phyloP scores from a whole-genome alignment of 2,113 vertebrate species.

The Platysteira castanea region DNA sequence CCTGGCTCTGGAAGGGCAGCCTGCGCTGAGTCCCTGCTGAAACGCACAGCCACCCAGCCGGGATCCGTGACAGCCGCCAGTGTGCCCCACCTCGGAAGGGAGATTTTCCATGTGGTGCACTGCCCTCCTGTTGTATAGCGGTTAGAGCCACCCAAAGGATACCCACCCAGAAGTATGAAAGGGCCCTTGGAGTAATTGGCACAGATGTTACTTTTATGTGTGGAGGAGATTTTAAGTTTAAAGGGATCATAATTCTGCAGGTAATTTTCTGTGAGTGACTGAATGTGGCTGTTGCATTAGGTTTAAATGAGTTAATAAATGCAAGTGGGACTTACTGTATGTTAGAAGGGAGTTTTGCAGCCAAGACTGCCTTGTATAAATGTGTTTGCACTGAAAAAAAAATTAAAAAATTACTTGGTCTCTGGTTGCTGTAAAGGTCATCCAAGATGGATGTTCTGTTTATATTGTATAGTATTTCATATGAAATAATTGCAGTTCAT shows the following conservation, averaged over 20 bases:
- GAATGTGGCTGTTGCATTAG: conserved; percentile 82
- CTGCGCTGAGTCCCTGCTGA: background rate
- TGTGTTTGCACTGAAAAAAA: conserved; percentile 91
- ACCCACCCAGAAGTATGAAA: conserved; percentile 56
- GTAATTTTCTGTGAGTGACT: conserved; percentile 78
- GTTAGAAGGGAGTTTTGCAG: conserved; percentile 84
- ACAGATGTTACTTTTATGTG: conserved; percentile 61
- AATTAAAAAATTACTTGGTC: conserved; percentile 79
- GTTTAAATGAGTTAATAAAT: conserved; percentile 79
- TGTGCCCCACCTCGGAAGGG: background rate
- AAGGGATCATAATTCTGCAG: conserved; percentile 79
- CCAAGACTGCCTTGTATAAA: conserved; percentile 90
- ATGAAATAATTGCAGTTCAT: conserved; percentile 93
- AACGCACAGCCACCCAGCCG: background rate
- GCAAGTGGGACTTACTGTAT: conserved; percentile 84
- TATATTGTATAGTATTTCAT: conserved; percentile 96
- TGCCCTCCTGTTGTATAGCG: background rate
- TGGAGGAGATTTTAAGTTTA: conserved; percentile 71
- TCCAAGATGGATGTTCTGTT: conserved; percentile 90
- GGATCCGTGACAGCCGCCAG: background rate
- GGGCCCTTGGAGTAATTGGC: conserved; percentile 69
- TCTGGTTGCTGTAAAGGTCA: conserved; percentile 91
- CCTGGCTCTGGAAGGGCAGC: background rate
- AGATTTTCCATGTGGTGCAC: background rate
- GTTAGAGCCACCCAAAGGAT: conserved; percentile 43